phyloP scores from a whole-genome alignment of 2,797 vertebrate species.

The Sphenodon punctatus region DNA sequence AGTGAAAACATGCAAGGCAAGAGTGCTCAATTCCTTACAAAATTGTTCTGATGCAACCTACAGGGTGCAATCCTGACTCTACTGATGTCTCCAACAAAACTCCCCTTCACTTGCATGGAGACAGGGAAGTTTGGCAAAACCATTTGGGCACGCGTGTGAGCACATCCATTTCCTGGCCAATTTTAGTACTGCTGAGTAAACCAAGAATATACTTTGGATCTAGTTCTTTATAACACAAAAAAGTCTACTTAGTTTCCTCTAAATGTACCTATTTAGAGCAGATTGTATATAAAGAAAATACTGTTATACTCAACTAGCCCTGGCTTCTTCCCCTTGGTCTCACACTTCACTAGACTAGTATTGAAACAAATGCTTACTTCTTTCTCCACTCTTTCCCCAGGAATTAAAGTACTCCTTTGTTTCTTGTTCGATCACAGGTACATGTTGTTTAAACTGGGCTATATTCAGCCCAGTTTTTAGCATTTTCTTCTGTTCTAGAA shows the following conservation, averaged over 20 bases:
- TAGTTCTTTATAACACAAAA: not conserved
- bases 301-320: too few species aligned
- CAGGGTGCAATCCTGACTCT: too few species aligned
- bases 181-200: not conserved
- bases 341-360: not conserved
- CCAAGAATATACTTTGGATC: not conserved
- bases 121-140: too few species aligned
- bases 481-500: slow-evolving; percentile 98
- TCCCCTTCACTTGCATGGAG: too few species aligned
- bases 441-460: slow-evolving; percentile 89
- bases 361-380: slow-evolving; percentile 79
- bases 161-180: not conserved
- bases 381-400: slow-evolving; percentile 93
- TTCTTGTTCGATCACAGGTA: slow-evolving; percentile 91
- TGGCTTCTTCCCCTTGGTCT: not conserved
- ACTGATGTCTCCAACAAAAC: too few species aligned
- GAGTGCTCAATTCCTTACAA: not conserved
- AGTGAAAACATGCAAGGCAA: not conserved
- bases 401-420: slow-evolving; percentile 90
- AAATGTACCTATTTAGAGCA: not conserved
- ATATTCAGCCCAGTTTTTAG: slow-evolving; percentile 94
- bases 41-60: accelerated
- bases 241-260: not conserved
- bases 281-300: not conserved
- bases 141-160: too few species aligned